Evolutionary conservation across 1,140 invertebrate genomes (phyloP).

Genomic region (Danaus plexippus): DNA sequence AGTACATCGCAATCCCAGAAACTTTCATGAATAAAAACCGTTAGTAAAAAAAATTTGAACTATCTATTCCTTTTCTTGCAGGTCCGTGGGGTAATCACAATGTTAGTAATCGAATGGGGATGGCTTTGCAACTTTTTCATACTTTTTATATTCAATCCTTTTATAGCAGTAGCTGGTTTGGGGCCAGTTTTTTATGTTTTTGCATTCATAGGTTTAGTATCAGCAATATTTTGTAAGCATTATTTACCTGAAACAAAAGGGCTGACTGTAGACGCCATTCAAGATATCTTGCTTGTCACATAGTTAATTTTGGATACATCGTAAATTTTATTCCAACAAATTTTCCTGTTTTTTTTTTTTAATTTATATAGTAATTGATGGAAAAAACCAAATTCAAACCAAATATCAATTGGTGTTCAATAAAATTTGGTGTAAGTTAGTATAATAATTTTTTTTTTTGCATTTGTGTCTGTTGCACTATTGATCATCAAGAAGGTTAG

Average conservation of each 20-base stretch:
- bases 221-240: conserved; percentile 67
- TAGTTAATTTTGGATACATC: neutral
- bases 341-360: too few species aligned
- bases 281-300: conserved; percentile 20
- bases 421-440: too few species aligned
- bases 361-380: too few species aligned
- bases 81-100: conserved; percentile 44
- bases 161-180: conserved; percentile 56
- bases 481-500: too few species aligned
- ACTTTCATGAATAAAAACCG: neutral
- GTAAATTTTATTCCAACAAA: too few species aligned
- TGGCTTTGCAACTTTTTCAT: conserved; percentile 49
- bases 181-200: conserved; percentile 72
- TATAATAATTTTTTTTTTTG: too few species aligned
- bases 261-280: conserved; percentile 31
- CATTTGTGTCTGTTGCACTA: too few species aligned
- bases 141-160: conserved; percentile 43
- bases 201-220: conserved; percentile 54
- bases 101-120: conserved; percentile 40
- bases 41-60: too few species aligned
- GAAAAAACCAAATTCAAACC: too few species aligned
- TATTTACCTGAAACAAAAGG: conserved; percentile 78
- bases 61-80: conserved; percentile 25
- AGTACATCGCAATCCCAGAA: neutral
- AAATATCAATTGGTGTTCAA: too few species aligned